Base-by-base conservation (phyloP, 1,140 invertebrate species). In the Achatina immaculata region DNA sequence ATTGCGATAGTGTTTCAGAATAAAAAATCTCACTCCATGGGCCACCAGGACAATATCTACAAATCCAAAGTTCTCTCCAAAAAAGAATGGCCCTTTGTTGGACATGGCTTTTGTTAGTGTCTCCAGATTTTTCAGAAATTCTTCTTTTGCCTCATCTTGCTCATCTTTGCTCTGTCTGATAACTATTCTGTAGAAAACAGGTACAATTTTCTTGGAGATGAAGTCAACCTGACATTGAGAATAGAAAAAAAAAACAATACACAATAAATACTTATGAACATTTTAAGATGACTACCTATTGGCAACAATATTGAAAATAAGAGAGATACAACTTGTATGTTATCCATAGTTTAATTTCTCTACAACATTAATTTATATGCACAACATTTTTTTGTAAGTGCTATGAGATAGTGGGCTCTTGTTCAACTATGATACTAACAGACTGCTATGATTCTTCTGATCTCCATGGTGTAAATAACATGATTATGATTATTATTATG, bases 51-150 rank as follows among this genome's bases (percentile, higher is more conserved):
- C 21, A 34, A 62, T 62, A 34, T 62, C 58, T 62, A 62, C 58
- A 62, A 62, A 31, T 6, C 58, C 58, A 34, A 62, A 62, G 28
- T 31, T 62, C 31, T 62, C 58, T 31, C 58, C 58, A 6, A 62
- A 58, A 78, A 88, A 87, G 55, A 69, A 88, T 14, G 85, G 82
- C 21, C 82, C 85, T 19, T 79, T 69, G 0, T 71, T 43, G 24
- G 71, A 69, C 79, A 86, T 88, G 14, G 78, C 82, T 65, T 77
- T 36, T 21, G 76, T 69, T 36, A 85, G 43, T 28, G 78, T 78
- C 34, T 78, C 66, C 4, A 88, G 43, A 58, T 81, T 71, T 55
- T 82, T 71, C n/a, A 88, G 21, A 4, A 87, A 31, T 19, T 65
- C 40, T 65, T 48, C 65, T 75, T 86, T 84, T 21, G 73, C 82